Conservation (phyloP, 2,888 invertebrate species). For the Harpalus rufipes region DNA sequence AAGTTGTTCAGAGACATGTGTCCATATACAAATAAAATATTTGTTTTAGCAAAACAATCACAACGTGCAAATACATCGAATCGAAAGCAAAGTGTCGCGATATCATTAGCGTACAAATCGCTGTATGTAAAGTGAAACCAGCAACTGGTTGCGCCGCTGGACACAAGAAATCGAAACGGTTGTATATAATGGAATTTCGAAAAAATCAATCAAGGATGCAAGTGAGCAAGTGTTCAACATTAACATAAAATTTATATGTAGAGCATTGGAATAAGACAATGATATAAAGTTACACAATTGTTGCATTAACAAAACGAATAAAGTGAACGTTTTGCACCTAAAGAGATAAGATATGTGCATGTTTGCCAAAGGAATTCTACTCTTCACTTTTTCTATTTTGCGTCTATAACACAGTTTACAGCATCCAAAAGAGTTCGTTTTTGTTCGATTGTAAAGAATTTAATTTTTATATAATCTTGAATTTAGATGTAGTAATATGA, state of each 20-base stretch:
- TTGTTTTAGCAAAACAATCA: slow-evolving; percentile 3
- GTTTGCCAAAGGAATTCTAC: too few relatives aligned
- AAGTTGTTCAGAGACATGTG: background rate
- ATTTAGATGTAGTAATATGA: too few relatives aligned
- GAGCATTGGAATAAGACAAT: slow-evolving; percentile 23
- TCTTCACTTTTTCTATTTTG: too few relatives aligned
- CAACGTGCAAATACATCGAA: background rate
- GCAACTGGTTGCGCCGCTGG: background rate
- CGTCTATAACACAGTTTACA: too few relatives aligned
- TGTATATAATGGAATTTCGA: slow-evolving; percentile 20
- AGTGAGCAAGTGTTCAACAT: slow-evolving; percentile 5
- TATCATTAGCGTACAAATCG: slow-evolving; percentile 12
- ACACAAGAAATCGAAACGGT: slow-evolving; percentile 29
- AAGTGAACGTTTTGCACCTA: slow-evolving; percentile 4
- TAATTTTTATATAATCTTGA: too few relatives aligned
- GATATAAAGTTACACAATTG: slow-evolving; percentile 43
- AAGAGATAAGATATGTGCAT: background rate
- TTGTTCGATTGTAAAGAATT: too few relatives aligned
- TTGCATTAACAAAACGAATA: slow-evolving; percentile 38
- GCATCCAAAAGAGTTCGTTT: too few relatives aligned
- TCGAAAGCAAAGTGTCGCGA: slow-evolving; percentile 6
- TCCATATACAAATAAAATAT: background rate
- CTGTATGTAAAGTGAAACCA: slow-evolving; percentile 40
- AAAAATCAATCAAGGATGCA: slow-evolving; percentile 40
- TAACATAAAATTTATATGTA: slow-evolving; percentile 22